Base-by-base conservation (phyloP, 2,797 vertebrate genomes). In the Pygocentrus nattereri region DNA sequence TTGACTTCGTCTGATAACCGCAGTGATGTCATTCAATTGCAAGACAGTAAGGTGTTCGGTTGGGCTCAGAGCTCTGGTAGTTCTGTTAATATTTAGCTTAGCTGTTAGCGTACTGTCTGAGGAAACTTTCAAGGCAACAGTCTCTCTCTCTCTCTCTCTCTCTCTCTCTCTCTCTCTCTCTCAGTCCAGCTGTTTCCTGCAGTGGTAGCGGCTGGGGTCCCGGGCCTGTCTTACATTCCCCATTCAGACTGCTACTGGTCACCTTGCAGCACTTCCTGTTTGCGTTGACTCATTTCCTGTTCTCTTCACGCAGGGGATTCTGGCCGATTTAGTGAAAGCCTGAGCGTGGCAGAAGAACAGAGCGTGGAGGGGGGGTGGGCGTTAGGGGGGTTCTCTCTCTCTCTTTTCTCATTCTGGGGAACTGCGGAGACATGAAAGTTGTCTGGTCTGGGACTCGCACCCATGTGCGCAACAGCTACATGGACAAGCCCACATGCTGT, bases 131-230 rank as follows among this genome's bases (percentile, higher is more conserved):
- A 81, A 59, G 71, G 76, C 68, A 79, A n/a, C 50, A 41, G 38
- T 76, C 41, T 74, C 49, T 27, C 41, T 73, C 41, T 74, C 78
- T 74, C 75, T 47, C 79, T 83, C 68, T 25, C 80, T 76, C 69
- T 84, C 70, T 71, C 76, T 67, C 61, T 59, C 50, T 67, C 56
- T 41, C 47, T 62, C 74, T 54, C 84, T 86, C 87, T 88, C 82
- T 91, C 89, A 83, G 80, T 87, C 91, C 93, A 95, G 94, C 93
- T 95, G 93, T 93, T 95, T 95, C 95, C 92, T 95, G 92, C 90
- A 94, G 89, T 90, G 91, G 92, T 87, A 93, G 91, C 88, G 85
- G 87, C 89, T 72, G 81, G 85, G 84, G 85, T 88, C 83, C 89
- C 86, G 81, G 81, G 85, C 82, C 90, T 84, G 88, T 89, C 86